Conservation (phyloP, 2,113 vertebrate species). For the Buteo buteo region DNA sequence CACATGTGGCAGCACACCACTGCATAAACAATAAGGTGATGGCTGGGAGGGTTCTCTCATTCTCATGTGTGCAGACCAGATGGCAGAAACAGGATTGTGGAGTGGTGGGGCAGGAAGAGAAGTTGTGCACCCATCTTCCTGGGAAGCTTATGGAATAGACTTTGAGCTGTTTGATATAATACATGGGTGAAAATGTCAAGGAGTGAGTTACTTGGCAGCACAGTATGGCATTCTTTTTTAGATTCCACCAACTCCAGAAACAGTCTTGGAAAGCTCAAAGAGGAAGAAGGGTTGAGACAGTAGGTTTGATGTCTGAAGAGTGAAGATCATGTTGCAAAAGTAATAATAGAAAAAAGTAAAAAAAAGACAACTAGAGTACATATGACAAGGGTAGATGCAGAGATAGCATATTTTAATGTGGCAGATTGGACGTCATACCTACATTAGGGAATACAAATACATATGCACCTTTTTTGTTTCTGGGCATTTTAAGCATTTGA, state of each 20-base stretch:
- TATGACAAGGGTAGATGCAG: neutral
- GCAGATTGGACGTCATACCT: neutral
- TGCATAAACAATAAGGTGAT: neutral
- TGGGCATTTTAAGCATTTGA: neutral
- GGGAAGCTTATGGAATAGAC: neutral
- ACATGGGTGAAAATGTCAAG: neutral
- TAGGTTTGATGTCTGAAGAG: neutral
- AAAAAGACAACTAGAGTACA: neutral
- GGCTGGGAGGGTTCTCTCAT: neutral
- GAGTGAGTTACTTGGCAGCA: neutral
- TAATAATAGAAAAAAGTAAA: neutral
- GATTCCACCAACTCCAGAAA: neutral
- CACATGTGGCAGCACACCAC: neutral
- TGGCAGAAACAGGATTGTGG: neutral
- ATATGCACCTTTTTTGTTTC: neutral
- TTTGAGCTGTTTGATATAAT: neutral
- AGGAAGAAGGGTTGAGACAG: neutral
- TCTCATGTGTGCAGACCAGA: neutral
- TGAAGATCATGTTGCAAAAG: neutral
- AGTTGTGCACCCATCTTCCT: neutral
- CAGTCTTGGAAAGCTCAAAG: neutral
- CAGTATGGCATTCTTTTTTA: neutral
- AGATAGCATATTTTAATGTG: neutral
- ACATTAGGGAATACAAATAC: neutral
- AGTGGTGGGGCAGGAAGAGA: neutral